Base-by-base conservation (phyloP, 1,140 invertebrate species). In the Caerostris extrusa region DNA sequence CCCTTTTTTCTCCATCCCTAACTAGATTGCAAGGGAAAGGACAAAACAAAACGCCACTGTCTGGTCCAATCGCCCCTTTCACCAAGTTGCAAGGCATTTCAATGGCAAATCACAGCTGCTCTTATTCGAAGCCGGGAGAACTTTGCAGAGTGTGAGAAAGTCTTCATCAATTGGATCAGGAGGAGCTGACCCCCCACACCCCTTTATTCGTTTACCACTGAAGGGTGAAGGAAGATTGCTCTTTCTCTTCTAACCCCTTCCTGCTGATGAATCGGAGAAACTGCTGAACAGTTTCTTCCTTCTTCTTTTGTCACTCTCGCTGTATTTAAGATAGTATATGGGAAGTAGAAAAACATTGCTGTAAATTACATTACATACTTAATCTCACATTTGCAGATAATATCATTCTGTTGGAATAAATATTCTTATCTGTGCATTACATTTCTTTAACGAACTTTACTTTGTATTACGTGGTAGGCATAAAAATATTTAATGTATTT, bases 161-260 rank as follows among this genome's bases (percentile, higher is more conserved):
- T 89, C 87, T 89, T 69, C 87, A 89, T 89, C 87, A 89, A 89
- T 89, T 89, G 87, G 53, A 69, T 56, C 61, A 60, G 57, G 56
- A 83, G 55, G 10, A 34, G 6, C n/a, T n/a, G 34, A 89, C 61
- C 87, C 56, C 64, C 53, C 87, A 67, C 85, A 87, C 85, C 85
- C 85, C 34, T 87, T 87, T 87, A 87, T 87, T 50, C 85, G 58
- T 87, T 87, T 87, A 87, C 57, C 58, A 87, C 85, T 83, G 56
- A 34, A 87, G 56, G 85, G 85, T 58, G 85, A 87, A 50, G 58
- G 58, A 34, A 87, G 85, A 87, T 87, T 87, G 57, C 85, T 87
- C 85, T 34, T 60, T 50, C 58, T 34, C 8, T 61, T 19, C n/a
- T 17, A 17, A 87, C 60, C 85, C 85, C 85, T 87, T 87, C 85